Base-by-base conservation (phyloP, 1,140 invertebrate genomes). In the Paracyclopina nana region DNA sequence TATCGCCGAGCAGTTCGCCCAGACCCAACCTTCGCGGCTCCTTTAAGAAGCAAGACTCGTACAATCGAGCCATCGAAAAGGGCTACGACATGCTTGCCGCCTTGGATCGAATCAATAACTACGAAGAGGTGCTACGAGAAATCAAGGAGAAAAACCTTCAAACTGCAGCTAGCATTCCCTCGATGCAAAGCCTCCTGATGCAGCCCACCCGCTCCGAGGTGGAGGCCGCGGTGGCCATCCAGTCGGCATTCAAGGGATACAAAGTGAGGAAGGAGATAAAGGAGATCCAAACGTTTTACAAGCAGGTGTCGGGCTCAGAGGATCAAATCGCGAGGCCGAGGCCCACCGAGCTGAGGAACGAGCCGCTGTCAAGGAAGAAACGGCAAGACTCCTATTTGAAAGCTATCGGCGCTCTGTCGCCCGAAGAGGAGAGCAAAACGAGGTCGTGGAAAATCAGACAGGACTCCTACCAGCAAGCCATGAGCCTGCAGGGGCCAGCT, bases 21-120 rank as follows among this genome's bases (percentile, higher is more conserved):
- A n/a, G n/a, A n/a, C n/a, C n/a, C n/a, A n/a, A n/a, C n/a, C n/a
- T n/a, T n/a, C n/a, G n/a, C n/a, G n/a, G n/a, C n/a, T n/a, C n/a
- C n/a, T n/a, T n/a, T n/a, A n/a, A n/a, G 6, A 52, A 52, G 20
- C 50, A 52, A 45, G 30, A 44, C 22, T 52, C 50, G 4, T 52
- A 52, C 20, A 44, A 50, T 11, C 14, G 50, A 8, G 50, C 50
- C 11, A 52, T 52, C 14, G 50, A n/a, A n/a, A n/a, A n/a, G n/a
- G n/a, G n/a, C n/a, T n/a, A n/a, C n/a, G n/a, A n/a, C n/a, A n/a
- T n/a, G n/a, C n/a, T n/a, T n/a, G n/a, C n/a, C n/a, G n/a, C n/a
- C n/a, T n/a, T n/a, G n/a, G n/a, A n/a, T n/a, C n/a, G n/a, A n/a
- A n/a, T n/a, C n/a, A n/a, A n/a, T n/a, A n/a, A n/a, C n/a, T n/a